phyloP scores from a whole-genome alignment of 2,113 vertebrate genomes.

The Oxyruncus cristatus region DNA sequence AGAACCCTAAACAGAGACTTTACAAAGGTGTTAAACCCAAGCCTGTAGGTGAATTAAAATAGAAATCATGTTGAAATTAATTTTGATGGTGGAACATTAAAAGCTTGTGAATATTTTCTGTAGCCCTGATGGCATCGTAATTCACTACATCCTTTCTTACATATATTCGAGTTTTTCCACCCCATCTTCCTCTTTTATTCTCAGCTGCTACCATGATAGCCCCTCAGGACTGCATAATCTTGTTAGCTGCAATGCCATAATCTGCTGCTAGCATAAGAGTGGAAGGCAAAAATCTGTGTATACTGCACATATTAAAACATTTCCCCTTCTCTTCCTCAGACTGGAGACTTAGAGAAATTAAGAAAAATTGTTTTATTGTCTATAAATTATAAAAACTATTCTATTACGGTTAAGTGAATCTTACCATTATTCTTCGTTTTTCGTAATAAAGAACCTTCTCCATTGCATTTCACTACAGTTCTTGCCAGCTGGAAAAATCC shows the following conservation, averaged over 20 bases:
- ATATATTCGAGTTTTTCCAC: not conserved
- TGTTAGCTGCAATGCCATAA: not conserved
- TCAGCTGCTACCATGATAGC: not conserved
- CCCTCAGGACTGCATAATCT: conserved; percentile 28
- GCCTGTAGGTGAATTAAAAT: not conserved
- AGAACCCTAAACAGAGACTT: not conserved
- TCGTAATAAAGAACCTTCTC: not conserved
- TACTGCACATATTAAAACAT: not conserved
- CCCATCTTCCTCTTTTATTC: not conserved
- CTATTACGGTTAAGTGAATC: not conserved
- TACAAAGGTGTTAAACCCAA: not conserved
- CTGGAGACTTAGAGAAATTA: not conserved
- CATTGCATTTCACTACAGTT: not conserved
- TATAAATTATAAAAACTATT: not conserved
- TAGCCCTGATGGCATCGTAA: not conserved
- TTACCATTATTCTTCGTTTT: not conserved
- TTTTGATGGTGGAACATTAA: not conserved
- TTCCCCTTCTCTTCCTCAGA: not conserved
- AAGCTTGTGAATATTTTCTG: not conserved
- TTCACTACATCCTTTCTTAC: conserved; percentile 8
- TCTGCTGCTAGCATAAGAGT: not conserved
- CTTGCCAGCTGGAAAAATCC: not conserved
- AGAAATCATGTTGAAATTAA: not conserved
- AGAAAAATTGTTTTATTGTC: not conserved
- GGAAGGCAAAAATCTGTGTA: not conserved